Evolutionary conservation across 1,140 invertebrate genomes (phyloP), one percentile per base, ranked within the genome.

Genomic region (Paraescarpia echinospica): DNA sequence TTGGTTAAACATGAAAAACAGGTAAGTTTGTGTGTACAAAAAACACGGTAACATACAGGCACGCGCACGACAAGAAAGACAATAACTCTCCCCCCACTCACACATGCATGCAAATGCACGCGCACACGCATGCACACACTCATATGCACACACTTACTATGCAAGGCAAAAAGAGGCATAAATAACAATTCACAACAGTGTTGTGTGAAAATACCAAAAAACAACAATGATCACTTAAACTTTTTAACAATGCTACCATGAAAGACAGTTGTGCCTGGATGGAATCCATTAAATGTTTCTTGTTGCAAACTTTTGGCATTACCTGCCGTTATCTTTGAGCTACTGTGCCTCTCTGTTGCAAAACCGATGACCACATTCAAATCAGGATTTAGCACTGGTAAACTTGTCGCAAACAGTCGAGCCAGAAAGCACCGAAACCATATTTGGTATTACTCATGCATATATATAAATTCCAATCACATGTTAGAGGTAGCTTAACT

Each of bases 161-260:
- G 59, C 59, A 77, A 77, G 59, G 59, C 59, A 77, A 77, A 51
- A 51, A 18, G 59, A 77, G 59, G 59, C 59, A 77, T 77, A 77
- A 77, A 77, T 77, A 77, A 77, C 59, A 77, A 77, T 77, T 77
- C 59, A 77, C 59, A 41, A 77, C 59, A 77, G 59, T 77, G 59
- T 77, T 27, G 59, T 77, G 59, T 77, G 59, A 77, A 77, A 77
- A 31, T 77, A 77, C 4, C 59, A 77, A 77, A 51, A 77, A 77
- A 77, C 59, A 77, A 77, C 27, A 77, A 77, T 27, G 59, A 77
- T 77, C 59, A 77, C 59, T 77, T 77, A 14, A 77, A 77, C 59
- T 18, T 77, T 12, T 77, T 77, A 77, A 77, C 59, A 77, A 27
- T 27, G 59, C 59, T 77, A 77, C 59, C 59, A 77, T 77, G 59